Base-by-base conservation (phyloP, 2,113 vertebrate genomes). In the Petrocephalus zakoni region DNA sequence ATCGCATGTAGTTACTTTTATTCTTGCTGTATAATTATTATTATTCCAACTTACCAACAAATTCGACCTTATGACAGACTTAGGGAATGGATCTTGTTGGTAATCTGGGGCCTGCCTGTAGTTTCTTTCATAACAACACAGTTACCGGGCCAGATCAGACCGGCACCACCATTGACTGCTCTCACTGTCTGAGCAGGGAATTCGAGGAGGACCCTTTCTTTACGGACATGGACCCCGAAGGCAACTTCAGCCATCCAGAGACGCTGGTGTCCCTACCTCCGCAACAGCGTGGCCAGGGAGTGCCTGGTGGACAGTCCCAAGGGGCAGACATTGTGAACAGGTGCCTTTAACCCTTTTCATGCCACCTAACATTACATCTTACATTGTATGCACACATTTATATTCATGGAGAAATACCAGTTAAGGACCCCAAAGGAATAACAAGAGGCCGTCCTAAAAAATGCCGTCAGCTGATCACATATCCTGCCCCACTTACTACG, bases 151-250 rank as follows among this genome's bases (percentile, higher is more conserved):
- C n/a, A 68, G 61, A 13, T 29, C 61, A 68, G 61, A 68, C 8
- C 61, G 2, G 58, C 9, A 4, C 61, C n/a, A 11, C n/a, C 25
- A 10, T 34, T 82, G 61, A 82, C 46, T 86, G 15, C 2, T 83
- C 37, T 87, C 21, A 9, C 25, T 88, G 21, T 51, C 21, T 82
- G 51, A 49, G 25, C 90, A 90, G 90, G 46, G 90, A 89, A 75
- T 85, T 90, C 56, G 90, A 90, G 88, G 90, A 90, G 85, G 90
- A 90, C 56, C 88, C 90, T n/a, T 90, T 90, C 58, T 90, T 90
- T 56, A 90, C 88, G 42, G 89, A 90, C 87, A 87, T 90, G 84
- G 86, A 88, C 55, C 51, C 85, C 5, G 85, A 89, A 75, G 72
- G 47, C 75, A 75, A 75, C 53, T 84, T 89, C 90, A 46, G 61